A percentile compares a stretch with the other conserved stretches of the same genome.
These are phyloP conservation scores for Leuciscus idus DNA, from an alignment of 2,113 vertebrate species.

Conservation along the genomic window DNA sequence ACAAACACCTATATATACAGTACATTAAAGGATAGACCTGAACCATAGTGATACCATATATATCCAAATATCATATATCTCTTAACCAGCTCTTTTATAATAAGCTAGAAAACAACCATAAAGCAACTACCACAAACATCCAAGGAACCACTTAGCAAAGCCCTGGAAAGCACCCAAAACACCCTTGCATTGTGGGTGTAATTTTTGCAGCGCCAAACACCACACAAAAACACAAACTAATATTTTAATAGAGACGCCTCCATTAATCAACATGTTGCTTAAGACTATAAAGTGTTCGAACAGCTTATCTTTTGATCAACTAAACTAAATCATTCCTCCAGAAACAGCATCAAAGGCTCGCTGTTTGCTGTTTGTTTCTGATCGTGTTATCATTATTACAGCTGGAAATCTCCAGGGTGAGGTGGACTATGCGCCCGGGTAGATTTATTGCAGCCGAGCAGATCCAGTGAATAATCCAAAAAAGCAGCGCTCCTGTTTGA, in stretches of 20 bases:
- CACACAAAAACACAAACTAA: too few species aligned
- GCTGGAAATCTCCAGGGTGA: not conserved
- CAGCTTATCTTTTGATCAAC: constrained; percentile 13
- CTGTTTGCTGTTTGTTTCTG: constrained; percentile 3
- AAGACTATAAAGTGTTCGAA: not conserved
- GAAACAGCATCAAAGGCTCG: not conserved
- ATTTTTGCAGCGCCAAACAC: too few species aligned
- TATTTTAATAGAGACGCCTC: not conserved
- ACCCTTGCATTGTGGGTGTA: not conserved
- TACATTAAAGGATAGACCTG: not conserved
- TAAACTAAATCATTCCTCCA: not conserved
- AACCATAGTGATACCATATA: not conserved
- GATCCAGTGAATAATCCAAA: not conserved
- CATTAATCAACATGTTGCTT: not conserved
- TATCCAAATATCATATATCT: not conserved
- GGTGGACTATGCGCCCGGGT: not conserved
- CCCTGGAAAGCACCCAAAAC: not conserved
- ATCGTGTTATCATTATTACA: not conserved
- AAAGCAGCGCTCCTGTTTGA: not conserved
- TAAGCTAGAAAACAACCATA: not conserved
- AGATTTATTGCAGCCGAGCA: not conserved
- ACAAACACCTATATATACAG: not conserved
- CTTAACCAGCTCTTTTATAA: not conserved
- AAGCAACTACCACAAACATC: not conserved
- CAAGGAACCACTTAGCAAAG: not conserved